Evolutionary conservation across 1,140 invertebrate species (phyloP).

Genomic region (Zaprionus ornatus): DNA sequence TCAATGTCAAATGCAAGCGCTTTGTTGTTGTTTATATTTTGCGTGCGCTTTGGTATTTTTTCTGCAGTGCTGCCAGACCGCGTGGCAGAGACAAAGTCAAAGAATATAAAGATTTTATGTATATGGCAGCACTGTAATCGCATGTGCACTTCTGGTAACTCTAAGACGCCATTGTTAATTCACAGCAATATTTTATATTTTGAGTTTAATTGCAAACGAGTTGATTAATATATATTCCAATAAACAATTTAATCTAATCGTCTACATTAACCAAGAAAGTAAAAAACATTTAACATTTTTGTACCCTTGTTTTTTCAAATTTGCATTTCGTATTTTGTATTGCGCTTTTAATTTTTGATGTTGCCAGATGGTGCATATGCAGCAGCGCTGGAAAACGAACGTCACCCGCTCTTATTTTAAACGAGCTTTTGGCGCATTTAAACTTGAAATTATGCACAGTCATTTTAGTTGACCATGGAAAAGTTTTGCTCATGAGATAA

Average conservation of each 20-base stretch:
- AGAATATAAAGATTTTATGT: no score
- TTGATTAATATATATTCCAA: no score
- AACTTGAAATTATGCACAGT: slow-evolving; percentile 17
- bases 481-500: slow-evolving; percentile 24
- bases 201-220: no score
- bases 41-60: slow-evolving; percentile 32
- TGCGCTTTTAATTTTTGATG: background rate
- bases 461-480: slow-evolving; percentile 30
- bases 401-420: background rate
- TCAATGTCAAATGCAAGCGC: slow-evolving; percentile 62
- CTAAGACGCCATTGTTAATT: no score
- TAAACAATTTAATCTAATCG: no score
- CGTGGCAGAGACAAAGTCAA: background rate
- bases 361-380: background rate
- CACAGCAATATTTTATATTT: no score
- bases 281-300: no score
- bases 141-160: no score
- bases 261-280: no score
- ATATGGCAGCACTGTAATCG: no score
- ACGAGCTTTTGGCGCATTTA: background rate
- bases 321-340: background rate
- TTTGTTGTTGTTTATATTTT: slow-evolving; percentile 60
- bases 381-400: slow-evolving; percentile 1
- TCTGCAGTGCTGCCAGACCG: slow-evolving; percentile 1
- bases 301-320: background rate